phyloP scores from a whole-genome alignment of 2,888 invertebrate genomes.

The Hirtodrosophila trivittata region DNA sequence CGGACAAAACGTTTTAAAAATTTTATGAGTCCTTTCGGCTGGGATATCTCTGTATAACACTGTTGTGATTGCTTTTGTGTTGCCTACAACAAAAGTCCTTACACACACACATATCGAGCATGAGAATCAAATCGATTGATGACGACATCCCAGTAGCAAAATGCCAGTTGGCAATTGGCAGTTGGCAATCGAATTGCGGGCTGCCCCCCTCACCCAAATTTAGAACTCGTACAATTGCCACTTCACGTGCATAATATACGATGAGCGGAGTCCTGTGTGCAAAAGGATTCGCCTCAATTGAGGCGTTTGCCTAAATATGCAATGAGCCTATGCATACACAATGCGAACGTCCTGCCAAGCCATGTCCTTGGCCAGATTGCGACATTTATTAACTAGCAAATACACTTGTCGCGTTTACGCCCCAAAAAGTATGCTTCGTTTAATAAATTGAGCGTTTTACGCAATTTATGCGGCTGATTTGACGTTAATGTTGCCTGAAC shows the following conservation, averaged over 20 bases:
- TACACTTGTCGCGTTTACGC: slow-evolving; percentile 69
- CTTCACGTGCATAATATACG: slow-evolving; percentile 44
- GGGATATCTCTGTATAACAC: slow-evolving; percentile 30
- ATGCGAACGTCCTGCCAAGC: slow-evolving; percentile 4
- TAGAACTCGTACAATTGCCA: slow-evolving; percentile 66
- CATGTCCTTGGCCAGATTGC: slow-evolving; percentile 18
- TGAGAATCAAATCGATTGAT: slow-evolving; percentile 69
- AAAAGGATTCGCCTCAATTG: slow-evolving; percentile 34
- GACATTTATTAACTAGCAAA: slow-evolving; percentile 71
- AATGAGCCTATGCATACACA: slow-evolving; percentile 41
- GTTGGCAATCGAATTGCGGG: slow-evolving; percentile 30
- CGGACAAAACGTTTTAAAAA: slow-evolving; percentile 64
- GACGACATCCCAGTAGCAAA: slow-evolving; percentile 36
- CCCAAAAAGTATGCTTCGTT: slow-evolving; percentile 61
- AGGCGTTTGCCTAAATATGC: slow-evolving; percentile 45
- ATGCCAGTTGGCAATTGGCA: slow-evolving; percentile 46
- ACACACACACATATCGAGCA: slow-evolving; percentile 1
- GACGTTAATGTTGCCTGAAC: slow-evolving; percentile 82
- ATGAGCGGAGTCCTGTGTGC: slow-evolving; percentile 15
- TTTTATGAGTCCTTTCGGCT: slow-evolving; percentile 68
- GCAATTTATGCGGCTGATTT: slow-evolving; percentile 81
- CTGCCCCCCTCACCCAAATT: slow-evolving; percentile 30
- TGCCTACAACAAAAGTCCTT: background rate
- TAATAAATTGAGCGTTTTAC: slow-evolving; percentile 80
- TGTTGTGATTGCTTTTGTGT: slow-evolving; percentile 63